Evolutionary conservation across 1,140 invertebrate genomes (phyloP).

Genomic region (Maniola jurtina): DNA sequence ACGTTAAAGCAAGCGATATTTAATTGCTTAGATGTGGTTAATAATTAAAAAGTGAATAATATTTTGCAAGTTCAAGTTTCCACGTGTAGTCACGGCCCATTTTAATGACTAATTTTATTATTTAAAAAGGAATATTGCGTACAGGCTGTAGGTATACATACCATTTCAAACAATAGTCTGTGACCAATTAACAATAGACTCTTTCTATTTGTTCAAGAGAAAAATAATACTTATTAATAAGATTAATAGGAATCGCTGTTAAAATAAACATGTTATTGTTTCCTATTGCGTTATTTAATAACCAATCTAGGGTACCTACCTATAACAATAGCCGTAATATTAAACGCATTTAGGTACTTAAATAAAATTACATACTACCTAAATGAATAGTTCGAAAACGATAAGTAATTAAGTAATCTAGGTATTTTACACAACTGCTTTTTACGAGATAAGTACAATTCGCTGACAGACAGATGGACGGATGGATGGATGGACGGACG

Average conservation of each 20-base stretch:
- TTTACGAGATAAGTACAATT: too few species aligned
- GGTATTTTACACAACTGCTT: too few species aligned
- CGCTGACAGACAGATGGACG: too few species aligned
- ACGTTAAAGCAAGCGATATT: too few species aligned
- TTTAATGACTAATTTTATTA: neutral
- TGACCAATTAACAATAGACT: conserved; percentile 25
- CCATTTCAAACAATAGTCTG: conserved; percentile 20
- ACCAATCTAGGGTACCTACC: neutral
- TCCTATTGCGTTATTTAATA: conserved; percentile 1
- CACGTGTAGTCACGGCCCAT: conserved; percentile 20
- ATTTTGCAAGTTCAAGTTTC: neutral
- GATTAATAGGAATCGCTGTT: conserved; percentile 5
- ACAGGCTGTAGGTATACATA: neutral
- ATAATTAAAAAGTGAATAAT: neutral
- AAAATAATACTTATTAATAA: conserved; percentile 11
- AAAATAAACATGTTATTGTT: conserved; percentile 3
- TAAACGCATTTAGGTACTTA: too few species aligned
- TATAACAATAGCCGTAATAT: neutral
- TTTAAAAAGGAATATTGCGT: too few species aligned
- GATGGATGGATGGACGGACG: too few species aligned
- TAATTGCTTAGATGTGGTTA: too few species aligned
- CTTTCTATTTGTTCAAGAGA: conserved; percentile 11
- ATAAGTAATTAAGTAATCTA: too few species aligned
- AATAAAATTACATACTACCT: too few species aligned
- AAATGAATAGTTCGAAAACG: too few species aligned